phyloP scores from a whole-genome alignment of 2,797 vertebrate genomes.

The Ataeniobius toweri region DNA sequence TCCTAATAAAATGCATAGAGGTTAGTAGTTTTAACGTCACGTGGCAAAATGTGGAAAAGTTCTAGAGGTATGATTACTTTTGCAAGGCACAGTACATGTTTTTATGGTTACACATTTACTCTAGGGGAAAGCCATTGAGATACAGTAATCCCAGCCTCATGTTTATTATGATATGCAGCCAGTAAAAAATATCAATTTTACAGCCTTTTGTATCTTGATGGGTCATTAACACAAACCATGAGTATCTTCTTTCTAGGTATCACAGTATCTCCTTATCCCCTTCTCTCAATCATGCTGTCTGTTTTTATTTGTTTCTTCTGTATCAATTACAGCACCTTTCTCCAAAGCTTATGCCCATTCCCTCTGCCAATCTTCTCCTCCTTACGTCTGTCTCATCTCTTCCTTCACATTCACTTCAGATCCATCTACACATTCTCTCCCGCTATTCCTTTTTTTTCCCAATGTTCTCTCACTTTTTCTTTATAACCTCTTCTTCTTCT shows the following conservation, averaged over 20 bases:
- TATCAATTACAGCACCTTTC: slow-evolving; percentile 37
- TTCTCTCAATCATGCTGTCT: slow-evolving; percentile 45
- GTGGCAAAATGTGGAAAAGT: neutral
- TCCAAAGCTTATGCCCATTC: slow-evolving; percentile 22
- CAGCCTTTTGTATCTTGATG: slow-evolving; percentile 18
- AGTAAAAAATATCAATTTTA: slow-evolving; percentile 32
- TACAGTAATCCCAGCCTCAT: neutral
- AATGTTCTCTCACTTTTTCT: slow-evolving; percentile 58
- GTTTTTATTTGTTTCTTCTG: slow-evolving; percentile 44
- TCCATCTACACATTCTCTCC: slow-evolving; percentile 55
- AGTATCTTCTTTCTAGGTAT: slow-evolving; percentile 18
- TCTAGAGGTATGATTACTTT: neutral
- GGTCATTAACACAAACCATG: slow-evolving; percentile 34
- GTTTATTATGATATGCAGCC: slow-evolving; percentile 7
- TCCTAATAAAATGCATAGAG: neutral
- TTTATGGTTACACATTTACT: slow-evolving; percentile 53
- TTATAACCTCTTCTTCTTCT: slow-evolving; percentile 34
- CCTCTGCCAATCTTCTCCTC: slow-evolving; percentile 5
- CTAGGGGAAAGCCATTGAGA: slow-evolving; percentile 23
- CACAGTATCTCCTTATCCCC: slow-evolving; percentile 33
- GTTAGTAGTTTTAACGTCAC: neutral
- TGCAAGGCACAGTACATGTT: slow-evolving; percentile 16
- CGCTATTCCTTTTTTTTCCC: slow-evolving; percentile 20
- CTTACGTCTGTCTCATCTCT: slow-evolving; percentile 29
- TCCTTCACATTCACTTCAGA: slow-evolving; percentile 50